Base-by-base conservation (phyloP, 2,888 invertebrate genomes). In the Theretra japonica region DNA sequence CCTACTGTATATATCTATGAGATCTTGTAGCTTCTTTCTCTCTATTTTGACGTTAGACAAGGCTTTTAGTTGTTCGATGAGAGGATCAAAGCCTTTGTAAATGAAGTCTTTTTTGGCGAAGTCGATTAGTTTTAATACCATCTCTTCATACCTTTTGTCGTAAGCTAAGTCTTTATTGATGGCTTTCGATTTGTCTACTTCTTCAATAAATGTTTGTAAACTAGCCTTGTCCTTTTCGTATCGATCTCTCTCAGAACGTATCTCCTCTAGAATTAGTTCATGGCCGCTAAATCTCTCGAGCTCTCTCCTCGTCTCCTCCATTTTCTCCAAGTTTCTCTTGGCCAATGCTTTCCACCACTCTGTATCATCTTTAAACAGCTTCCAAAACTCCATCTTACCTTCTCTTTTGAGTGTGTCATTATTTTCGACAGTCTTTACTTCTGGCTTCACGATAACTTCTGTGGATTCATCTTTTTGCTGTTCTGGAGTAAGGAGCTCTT, bases 311-410 rank as follows among this genome's bases (percentile, higher is more conserved):
- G 94, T 91, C 73, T 94, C 93, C 68, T 94, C 91, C 91, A 94
- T 93, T 83, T 91, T 94, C 2, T 93, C 89, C 17, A 94, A 78
- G 79, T 95, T 93, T 70, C 94, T 89, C 72, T 93, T 90, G 1
- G 94, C 94, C 25, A 95, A 76, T 0, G 90, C 94, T 70, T 90
- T 93, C 94, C 94, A 95, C 89, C 93, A 91, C 70, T 94, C 94
- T 0, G 93, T 89, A 53, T 95, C 95, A 73, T 94, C 91, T 76
- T 90, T 91, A 76, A 95, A 94, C 79, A 94, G 84, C 71, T 88
- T 90, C 93, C 93, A 94, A 76, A 94, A 94, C 62, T 93, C 87
- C 48, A 84, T 81, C 74, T 85, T 88, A 0, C 87, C 84, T 76
- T 87, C 86, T 73, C 80, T 89, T 1, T 84, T 81, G 30, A 84